Percentiles rank a stretch among this genome's conserved stretches.
phyloP scores from a whole-genome alignment of 2,888 invertebrate genomes.

The Prosopocoilus inquinatus region DNA sequence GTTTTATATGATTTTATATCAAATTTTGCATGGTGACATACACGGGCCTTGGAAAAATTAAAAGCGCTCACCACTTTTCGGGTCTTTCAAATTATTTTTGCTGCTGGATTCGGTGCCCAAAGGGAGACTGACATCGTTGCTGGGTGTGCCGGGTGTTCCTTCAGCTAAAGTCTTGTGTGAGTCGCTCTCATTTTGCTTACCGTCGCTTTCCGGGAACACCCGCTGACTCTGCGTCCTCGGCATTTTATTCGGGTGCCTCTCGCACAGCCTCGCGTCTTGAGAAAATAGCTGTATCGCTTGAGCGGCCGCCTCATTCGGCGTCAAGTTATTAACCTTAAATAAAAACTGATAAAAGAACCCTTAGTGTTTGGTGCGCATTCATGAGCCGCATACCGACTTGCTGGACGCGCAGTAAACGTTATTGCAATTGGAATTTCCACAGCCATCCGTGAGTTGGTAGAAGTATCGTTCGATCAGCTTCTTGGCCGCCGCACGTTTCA shows the following conservation, averaged over 20 bases:
- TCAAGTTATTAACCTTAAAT: constrained; percentile 65
- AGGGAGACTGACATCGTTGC: constrained; percentile 36
- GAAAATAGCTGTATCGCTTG: constrained; percentile 84
- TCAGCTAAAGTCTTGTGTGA: constrained; percentile 14
- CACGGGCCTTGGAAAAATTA: not conserved
- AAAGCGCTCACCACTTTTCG: constrained; percentile 15
- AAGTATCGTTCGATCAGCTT: constrained; percentile 90
- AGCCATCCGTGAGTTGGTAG: constrained; percentile 88
- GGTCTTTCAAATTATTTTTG: constrained; percentile 25
- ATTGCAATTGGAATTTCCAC: constrained; percentile 83
- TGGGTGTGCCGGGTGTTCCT: constrained; percentile 28
- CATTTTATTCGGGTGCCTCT: constrained; percentile 70
- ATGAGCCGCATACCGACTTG: constrained; percentile 64
- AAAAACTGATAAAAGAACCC: constrained; percentile 12
- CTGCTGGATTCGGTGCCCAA: constrained; percentile 34
- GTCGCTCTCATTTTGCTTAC: not conserved
- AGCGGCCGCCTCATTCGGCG: constrained; percentile 88
- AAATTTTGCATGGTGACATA: no score
- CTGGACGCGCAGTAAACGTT: constrained; percentile 90
- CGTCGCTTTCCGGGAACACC: constrained; percentile 14
- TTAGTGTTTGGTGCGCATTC: not conserved
- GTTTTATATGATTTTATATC: no score
- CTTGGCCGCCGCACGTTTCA: constrained; percentile 77
- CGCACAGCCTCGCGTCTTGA: constrained; percentile 81
- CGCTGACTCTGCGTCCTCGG: constrained; percentile 56